These are phyloP conservation scores for Oryzaephilus surinamensis DNA, from an alignment of 1,140 invertebrate species.

Conservation along the genomic window DNA sequence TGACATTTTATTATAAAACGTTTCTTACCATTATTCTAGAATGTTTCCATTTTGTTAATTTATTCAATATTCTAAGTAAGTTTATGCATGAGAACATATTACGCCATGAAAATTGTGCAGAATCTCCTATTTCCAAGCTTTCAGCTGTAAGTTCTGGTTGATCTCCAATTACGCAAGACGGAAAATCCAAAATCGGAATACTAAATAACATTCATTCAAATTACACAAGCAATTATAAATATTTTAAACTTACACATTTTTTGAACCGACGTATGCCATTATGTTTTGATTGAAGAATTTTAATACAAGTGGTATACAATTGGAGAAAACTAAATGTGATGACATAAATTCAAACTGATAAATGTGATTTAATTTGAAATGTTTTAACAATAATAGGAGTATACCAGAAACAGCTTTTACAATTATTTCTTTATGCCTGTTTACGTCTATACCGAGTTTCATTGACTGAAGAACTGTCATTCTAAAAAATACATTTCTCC, in stretches of 20 bases:
- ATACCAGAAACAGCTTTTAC: constrained; percentile 96
- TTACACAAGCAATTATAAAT: not conserved
- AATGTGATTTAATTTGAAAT: constrained; percentile 98
- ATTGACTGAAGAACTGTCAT: constrained; percentile 95
- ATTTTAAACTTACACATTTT: constrained; percentile 63
- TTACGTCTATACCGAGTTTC: constrained; percentile 94
- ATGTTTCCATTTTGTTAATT: constrained; percentile 99
- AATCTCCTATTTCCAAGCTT: constrained; percentile 83
- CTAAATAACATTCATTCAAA: constrained; percentile 37
- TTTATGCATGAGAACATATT: constrained; percentile 99
- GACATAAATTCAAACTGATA: constrained; percentile 99
- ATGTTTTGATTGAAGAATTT: constrained; percentile 99
- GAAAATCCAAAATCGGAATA: constrained; percentile 91
- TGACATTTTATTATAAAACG: not conserved
- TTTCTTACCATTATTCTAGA: constrained; percentile 85
- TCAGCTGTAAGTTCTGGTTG: constrained; percentile 90
- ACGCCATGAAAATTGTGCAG: constrained; percentile 85
- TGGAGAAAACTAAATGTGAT: constrained; percentile 97
- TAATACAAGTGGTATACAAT: constrained; percentile 95
- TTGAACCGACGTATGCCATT: constrained; percentile 86
- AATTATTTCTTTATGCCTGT: constrained; percentile 97
- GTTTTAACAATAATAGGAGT: constrained; percentile 86
- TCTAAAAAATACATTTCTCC: constrained; percentile 34
- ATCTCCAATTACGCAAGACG: constrained; percentile 91
- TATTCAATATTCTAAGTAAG: constrained; percentile 92